Conservation (phyloP, 2,888 invertebrate genomes). For the Noctua comes region DNA sequence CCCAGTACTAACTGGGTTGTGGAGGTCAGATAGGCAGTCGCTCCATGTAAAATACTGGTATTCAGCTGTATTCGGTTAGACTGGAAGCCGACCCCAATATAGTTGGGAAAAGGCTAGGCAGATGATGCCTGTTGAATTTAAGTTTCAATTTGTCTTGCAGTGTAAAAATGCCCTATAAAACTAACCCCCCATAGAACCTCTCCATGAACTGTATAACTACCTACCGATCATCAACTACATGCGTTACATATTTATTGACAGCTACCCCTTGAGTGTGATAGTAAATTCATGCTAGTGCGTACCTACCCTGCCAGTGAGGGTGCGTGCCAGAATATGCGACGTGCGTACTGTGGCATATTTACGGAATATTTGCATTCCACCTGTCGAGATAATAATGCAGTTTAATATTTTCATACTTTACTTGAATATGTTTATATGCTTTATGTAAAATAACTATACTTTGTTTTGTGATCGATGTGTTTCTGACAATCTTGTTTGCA, state of each 20-base stretch:
- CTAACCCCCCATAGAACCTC: background rate
- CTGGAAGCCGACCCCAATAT: too few relatives aligned
- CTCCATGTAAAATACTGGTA: too few relatives aligned
- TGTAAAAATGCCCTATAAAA: background rate
- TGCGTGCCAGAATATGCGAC: slow-evolving; percentile 27
- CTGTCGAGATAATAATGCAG: slow-evolving; percentile 20
- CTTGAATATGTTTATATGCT: background rate
- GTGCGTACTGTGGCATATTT: slow-evolving; percentile 33
- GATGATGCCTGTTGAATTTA: too few relatives aligned
- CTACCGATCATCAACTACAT: slow-evolving; percentile 24
- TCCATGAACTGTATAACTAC: background rate
- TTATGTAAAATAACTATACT: background rate
- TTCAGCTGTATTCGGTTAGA: too few relatives aligned
- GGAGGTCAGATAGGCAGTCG: too few relatives aligned
- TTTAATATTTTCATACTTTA: background rate
- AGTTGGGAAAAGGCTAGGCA: too few relatives aligned
- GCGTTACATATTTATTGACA: slow-evolving; percentile 50
- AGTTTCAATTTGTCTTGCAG: background rate
- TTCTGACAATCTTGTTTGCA: background rate
- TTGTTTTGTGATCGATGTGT: background rate
- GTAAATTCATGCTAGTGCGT: slow-evolving; percentile 40
- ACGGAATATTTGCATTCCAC: slow-evolving; percentile 44
- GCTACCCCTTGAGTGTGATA: slow-evolving; percentile 38
- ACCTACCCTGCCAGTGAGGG: slow-evolving; percentile 16
- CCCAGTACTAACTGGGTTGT: too few relatives aligned